Evolutionary conservation across 1,140 invertebrate genomes (phyloP).

Genomic region (Kradibia gibbosae): DNA sequence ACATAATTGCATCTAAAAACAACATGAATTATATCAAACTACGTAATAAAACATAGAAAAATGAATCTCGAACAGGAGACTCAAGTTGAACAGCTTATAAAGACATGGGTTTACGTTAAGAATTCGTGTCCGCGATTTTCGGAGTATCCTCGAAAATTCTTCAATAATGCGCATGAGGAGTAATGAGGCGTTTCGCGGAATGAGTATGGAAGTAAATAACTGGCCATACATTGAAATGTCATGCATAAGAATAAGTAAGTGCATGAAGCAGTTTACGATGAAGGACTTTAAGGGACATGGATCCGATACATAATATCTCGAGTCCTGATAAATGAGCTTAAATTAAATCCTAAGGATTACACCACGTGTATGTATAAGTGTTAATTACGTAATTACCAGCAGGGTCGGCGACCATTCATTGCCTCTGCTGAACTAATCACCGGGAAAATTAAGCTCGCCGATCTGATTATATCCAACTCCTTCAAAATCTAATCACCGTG

Average conservation of each 20-base stretch:
- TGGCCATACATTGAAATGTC: neutral
- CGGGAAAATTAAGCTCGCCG: constrained; percentile 1
- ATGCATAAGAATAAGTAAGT: no score
- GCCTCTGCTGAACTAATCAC: neutral
- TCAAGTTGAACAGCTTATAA: neutral
- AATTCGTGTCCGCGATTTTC: neutral
- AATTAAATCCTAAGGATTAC: constrained; percentile 9
- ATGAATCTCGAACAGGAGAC: neutral
- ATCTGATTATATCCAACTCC: neutral
- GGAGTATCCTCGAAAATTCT: neutral
- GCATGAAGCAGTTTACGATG: no score
- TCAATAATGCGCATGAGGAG: neutral
- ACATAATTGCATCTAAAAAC: no score
- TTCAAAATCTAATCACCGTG: constrained; percentile 20
- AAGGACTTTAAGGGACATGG: neutral
- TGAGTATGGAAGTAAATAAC: neutral
- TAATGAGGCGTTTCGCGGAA: no score
- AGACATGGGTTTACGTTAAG: neutral
- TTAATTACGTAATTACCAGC: constrained; percentile 28
- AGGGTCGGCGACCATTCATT: neutral
- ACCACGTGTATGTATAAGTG: neutral
- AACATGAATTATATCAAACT: no score
- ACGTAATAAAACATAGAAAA: neutral
- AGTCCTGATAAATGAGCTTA: neutral
- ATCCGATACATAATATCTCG: neutral